These are phyloP conservation scores for Paracyclopina nana DNA, from an alignment of 1,140 invertebrate genomes.

Conservation along the genomic window DNA sequence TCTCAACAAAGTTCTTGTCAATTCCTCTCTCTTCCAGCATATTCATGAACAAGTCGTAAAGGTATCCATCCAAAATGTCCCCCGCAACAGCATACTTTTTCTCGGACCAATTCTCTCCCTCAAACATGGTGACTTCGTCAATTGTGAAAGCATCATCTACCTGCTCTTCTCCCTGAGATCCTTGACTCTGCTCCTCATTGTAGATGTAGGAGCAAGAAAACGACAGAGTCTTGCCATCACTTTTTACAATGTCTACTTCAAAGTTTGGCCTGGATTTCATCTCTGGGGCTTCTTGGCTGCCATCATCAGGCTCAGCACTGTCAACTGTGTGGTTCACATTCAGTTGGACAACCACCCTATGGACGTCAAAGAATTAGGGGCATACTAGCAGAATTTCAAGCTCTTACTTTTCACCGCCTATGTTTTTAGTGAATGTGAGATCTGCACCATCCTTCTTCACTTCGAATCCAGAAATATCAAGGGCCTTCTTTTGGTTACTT, in stretches of 20 bases:
- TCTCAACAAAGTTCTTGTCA: slow-evolving; percentile 69
- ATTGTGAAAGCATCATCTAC: slow-evolving; percentile 46
- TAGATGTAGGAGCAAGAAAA: slow-evolving; percentile 49
- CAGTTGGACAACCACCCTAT: slow-evolving; percentile 47
- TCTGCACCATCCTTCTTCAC: too few species aligned
- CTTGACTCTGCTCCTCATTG: too few species aligned
- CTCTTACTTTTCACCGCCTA: too few species aligned
- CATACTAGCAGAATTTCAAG: too few species aligned
- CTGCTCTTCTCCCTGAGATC: too few species aligned
- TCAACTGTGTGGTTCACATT: slow-evolving; percentile 82
- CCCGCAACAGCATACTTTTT: slow-evolving; percentile 44
- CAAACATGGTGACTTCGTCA: slow-evolving; percentile 61
- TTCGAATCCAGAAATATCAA: too few species aligned
- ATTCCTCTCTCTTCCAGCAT: slow-evolving; percentile 78
- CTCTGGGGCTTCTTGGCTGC: slow-evolving; percentile 38
- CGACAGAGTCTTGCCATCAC: slow-evolving; percentile 46
- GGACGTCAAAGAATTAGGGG: too few species aligned
- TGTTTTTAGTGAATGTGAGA: too few species aligned
- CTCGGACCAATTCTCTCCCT: slow-evolving; percentile 23
- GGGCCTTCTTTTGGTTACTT: too few species aligned
- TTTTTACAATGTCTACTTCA: slow-evolving; percentile 50
- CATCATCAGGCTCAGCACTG: slow-evolving; percentile 38
- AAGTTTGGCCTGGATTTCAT: slow-evolving; percentile 72
- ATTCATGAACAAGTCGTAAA: slow-evolving; percentile 78
- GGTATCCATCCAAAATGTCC: slow-evolving; percentile 45